Percentiles rank a stretch among this genome's conserved stretches.
Evolutionary conservation across 2,113 vertebrate species (phyloP).

Genomic region (Lampris incognitus): DNA sequence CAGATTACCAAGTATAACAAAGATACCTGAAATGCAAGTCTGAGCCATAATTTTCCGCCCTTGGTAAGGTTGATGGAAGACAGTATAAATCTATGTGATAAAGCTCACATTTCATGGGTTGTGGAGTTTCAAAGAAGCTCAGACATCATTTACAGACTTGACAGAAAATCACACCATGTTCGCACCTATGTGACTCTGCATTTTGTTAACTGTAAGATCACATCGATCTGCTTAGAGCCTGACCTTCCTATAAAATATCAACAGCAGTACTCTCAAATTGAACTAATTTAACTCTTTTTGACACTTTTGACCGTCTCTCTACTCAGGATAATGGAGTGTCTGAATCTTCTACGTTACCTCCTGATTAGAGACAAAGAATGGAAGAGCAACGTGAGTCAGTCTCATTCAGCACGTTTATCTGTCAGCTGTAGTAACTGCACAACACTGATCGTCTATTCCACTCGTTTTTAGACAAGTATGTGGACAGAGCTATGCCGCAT

Average conservation of each 20-base stretch:
- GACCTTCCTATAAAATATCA: background rate
- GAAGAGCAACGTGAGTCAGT: slow-evolving; percentile 83
- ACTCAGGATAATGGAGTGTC: slow-evolving; percentile 91
- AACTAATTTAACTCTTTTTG: too few relatives aligned
- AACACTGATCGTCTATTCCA: background rate
- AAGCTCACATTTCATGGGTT: slow-evolving; percentile 52
- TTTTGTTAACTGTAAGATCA: background rate
- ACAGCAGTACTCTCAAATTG: background rate
- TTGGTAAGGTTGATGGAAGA: slow-evolving; percentile 31
- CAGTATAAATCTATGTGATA: slow-evolving; percentile 7
- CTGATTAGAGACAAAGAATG: slow-evolving; percentile 86
- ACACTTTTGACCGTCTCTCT: slow-evolving; percentile 20
- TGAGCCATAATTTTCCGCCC: background rate
- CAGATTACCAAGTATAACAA: too few relatives aligned
- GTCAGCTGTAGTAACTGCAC: background rate
- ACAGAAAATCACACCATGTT: too few relatives aligned
- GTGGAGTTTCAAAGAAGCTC: slow-evolving; percentile 30
- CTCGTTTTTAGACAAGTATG: slow-evolving; percentile 79
- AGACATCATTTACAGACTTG: background rate
- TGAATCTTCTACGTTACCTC: slow-evolving; percentile 93
- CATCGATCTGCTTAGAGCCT: background rate
- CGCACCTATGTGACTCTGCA: background rate
- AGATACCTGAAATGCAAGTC: background rate
- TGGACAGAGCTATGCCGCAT: slow-evolving; percentile 87
- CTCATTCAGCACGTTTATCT: background rate